Conservation (phyloP, 2,113 vertebrate species). For the Ariopsis seemanni region DNA sequence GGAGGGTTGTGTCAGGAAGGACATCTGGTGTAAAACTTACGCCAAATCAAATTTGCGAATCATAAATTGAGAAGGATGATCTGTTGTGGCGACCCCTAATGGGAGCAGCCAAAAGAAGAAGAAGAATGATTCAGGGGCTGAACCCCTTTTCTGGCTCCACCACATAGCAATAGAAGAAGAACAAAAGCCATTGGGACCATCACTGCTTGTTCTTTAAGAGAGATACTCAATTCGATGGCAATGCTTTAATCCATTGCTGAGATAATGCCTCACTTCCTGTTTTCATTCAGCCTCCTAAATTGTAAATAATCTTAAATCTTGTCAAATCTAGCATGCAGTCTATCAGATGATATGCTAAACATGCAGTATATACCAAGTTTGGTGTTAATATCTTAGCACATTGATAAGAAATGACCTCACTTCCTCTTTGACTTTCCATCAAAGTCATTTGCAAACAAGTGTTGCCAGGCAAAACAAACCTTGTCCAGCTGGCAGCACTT, state of each 20-base stretch:
- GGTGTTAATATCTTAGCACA: not conserved
- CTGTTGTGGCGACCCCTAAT: too few relatives aligned
- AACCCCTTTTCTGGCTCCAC: not conserved
- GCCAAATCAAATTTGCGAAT: too few relatives aligned
- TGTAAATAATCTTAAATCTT: not conserved
- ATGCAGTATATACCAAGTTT: not conserved
- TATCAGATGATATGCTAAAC: not conserved
- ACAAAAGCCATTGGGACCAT: not conserved
- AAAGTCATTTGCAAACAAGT: not conserved
- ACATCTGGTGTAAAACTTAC: too few relatives aligned
- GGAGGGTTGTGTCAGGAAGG: too few relatives aligned
- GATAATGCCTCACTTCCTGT: not conserved
- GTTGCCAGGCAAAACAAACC: too few relatives aligned
- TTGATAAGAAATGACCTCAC: not conserved
- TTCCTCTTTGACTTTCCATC: not conserved
- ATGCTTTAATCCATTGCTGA: not conserved
- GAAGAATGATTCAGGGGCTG: not conserved
- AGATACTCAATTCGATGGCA: not conserved
- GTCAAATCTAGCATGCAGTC: not conserved
- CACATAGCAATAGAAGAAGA: not conserved
- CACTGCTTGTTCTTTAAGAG: not conserved
- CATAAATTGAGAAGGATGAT: too few relatives aligned
- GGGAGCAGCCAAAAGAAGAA: too few relatives aligned
- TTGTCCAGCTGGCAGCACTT: too few relatives aligned
- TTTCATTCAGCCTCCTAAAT: not conserved